These are phyloP conservation scores for Gorsachius goisagi DNA, from an alignment of 2,113 vertebrate genomes.

Conservation along the genomic window DNA sequence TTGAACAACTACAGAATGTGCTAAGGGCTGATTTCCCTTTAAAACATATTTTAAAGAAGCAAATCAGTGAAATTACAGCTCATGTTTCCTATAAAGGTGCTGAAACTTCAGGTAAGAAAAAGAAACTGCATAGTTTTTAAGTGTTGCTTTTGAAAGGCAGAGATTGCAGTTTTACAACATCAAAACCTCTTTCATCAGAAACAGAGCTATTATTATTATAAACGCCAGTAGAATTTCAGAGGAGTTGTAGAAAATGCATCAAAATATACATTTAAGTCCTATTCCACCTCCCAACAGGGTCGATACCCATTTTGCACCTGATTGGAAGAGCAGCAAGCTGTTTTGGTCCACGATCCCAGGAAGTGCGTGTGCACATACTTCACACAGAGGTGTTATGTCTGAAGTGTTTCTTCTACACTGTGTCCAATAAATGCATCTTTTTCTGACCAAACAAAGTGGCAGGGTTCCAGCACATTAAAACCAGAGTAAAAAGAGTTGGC, in stretches of 20 bases:
- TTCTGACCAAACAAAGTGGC: not conserved
- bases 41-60: slow-evolving; percentile 1
- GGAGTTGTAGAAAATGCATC: not conserved
- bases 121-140: not conserved
- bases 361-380: not conserved
- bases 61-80: not conserved
- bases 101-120: slow-evolving; percentile 8
- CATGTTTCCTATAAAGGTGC: not conserved
- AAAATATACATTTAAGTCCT: not conserved
- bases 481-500: not conserved
- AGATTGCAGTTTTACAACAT: not conserved
- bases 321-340: not conserved
- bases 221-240: not conserved
- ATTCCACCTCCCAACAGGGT: not conserved
- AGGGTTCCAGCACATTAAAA: not conserved
- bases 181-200: not conserved
- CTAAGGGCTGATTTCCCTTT: not conserved
- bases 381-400: not conserved
- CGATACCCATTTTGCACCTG: not conserved
- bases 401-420: not conserved
- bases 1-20: not conserved
- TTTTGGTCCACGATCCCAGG: not conserved
- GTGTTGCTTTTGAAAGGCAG: not conserved
- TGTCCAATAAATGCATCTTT: not conserved
- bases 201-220: not conserved